Conservation (phyloP, 2,113 vertebrate species). For the Herpailurus yagouaroundi region DNA sequence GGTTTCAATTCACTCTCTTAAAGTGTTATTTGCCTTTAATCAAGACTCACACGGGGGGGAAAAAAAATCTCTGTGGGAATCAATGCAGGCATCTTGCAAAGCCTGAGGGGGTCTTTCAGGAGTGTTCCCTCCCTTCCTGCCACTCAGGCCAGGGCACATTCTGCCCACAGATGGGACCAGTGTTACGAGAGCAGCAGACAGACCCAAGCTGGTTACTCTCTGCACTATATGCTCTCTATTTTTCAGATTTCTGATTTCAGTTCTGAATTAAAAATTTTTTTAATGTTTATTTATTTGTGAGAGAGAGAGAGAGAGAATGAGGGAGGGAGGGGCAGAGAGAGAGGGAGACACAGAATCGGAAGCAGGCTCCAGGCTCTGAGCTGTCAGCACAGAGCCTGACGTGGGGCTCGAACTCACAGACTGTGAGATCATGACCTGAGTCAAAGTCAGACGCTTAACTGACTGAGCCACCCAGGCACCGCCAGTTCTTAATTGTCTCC, state of each 20-base stretch:
- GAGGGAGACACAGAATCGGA: too few species aligned
- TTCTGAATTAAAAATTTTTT: background rate
- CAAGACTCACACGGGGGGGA: background rate
- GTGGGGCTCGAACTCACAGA: too few species aligned
- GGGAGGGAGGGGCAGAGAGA: too few species aligned
- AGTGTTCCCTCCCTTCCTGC: background rate
- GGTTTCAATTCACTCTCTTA: background rate
- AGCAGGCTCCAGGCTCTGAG: too few species aligned
- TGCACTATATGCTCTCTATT: background rate
- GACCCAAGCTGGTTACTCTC: background rate
- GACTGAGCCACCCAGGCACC: too few species aligned
- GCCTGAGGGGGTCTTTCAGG: background rate
- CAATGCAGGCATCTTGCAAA: background rate
- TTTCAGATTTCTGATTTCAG: background rate
- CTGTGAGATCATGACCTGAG: too few species aligned
- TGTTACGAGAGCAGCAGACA: background rate
- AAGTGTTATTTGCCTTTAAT: background rate
- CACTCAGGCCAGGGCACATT: background rate
- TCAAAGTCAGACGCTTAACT: rapidly evolving
- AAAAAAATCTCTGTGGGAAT: background rate
- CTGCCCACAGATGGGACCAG: background rate
- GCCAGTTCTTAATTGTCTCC: too few species aligned
- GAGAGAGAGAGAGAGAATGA: too few species aligned
- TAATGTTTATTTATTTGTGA: too few species aligned
- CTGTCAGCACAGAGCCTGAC: too few species aligned